Percentiles rank a stretch among this genome's conserved stretches.
These are phyloP conservation scores for Hyppa rectilinea DNA, from an alignment of 2,888 invertebrate genomes.

Conservation along the genomic window DNA sequence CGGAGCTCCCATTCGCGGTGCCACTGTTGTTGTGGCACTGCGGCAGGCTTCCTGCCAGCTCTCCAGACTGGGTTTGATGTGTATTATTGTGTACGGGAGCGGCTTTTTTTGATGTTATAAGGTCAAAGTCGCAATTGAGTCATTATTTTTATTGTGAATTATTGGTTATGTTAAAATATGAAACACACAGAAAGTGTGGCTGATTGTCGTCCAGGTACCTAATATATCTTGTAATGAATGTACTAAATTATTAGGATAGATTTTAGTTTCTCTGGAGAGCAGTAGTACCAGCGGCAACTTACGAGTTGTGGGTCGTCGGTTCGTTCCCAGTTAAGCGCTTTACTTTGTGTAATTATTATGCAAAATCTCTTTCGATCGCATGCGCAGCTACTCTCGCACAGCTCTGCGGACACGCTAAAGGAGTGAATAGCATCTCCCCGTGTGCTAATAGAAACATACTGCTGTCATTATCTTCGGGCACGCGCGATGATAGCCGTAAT, in stretches of 20 bases:
- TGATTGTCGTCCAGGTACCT: neutral
- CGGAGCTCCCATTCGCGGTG: conserved; percentile 22
- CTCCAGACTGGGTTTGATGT: conserved; percentile 8
- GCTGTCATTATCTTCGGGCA: conserved; percentile 14
- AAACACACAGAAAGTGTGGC: neutral
- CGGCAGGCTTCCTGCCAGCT: neutral
- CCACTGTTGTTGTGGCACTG: conserved; percentile 8
- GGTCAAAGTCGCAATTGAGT: neutral
- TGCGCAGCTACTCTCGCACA: neutral
- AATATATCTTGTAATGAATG: neutral
- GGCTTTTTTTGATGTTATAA: conserved; percentile 18
- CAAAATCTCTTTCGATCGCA: no score
- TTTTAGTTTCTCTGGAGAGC: no score
- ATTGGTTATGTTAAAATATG: conserved; percentile 2
- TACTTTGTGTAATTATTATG: no score
- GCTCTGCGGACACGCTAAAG: neutral
- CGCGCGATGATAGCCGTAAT: conserved; percentile 18
- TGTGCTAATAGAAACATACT: conserved; percentile 26
- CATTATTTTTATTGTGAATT: neutral
- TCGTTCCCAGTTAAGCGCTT: no score
- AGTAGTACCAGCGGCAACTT: no score
- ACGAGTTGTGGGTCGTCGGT: no score
- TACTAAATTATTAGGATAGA: neutral
- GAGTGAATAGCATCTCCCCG: conserved; percentile 1
- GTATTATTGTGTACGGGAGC: conserved; percentile 17